Conservation (phyloP, 2,888 invertebrate genomes). For the Cerceris rybyensis region DNA sequence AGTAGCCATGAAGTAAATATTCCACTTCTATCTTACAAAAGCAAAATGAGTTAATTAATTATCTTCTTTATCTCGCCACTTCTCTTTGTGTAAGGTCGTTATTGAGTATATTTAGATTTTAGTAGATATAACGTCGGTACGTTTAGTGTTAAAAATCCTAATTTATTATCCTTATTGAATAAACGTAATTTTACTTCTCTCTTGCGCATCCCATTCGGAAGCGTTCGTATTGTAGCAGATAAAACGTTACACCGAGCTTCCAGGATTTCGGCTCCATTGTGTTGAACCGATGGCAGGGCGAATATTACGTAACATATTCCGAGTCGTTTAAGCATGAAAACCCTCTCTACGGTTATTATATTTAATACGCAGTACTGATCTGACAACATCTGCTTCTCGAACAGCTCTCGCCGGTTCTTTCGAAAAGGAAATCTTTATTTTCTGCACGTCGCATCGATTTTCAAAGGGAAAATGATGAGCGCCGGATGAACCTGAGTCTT, state of each 20-base stretch:
- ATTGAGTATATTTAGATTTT: no score
- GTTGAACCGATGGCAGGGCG: constrained; percentile 40
- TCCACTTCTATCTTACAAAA: no score
- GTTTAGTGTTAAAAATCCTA: no score
- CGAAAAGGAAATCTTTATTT: constrained; percentile 18
- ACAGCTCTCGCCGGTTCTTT: constrained; percentile 6
- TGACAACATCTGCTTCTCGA: constrained; percentile 64
- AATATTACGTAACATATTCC: constrained; percentile 77
- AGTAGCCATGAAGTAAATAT: no score
- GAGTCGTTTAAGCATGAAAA: constrained; percentile 74
- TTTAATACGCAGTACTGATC: constrained; percentile 62
- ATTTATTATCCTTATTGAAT: no score
- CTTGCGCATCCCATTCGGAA: constrained; percentile 7
- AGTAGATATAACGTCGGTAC: no score
- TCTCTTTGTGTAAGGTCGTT: no score
- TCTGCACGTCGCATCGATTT: not conserved
- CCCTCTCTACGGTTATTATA: constrained; percentile 70
- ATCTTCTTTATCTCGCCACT: no score
- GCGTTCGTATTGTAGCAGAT: constrained; percentile 49
- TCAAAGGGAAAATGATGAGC: not conserved
- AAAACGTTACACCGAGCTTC: constrained; percentile 64
- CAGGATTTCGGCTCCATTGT: constrained; percentile 75
- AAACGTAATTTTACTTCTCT: not conserved
- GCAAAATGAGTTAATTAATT: no score
- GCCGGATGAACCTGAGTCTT: not conserved